Base-by-base conservation (phyloP, 1,140 invertebrate species). In the Aphaenogaster ashmeadi region DNA sequence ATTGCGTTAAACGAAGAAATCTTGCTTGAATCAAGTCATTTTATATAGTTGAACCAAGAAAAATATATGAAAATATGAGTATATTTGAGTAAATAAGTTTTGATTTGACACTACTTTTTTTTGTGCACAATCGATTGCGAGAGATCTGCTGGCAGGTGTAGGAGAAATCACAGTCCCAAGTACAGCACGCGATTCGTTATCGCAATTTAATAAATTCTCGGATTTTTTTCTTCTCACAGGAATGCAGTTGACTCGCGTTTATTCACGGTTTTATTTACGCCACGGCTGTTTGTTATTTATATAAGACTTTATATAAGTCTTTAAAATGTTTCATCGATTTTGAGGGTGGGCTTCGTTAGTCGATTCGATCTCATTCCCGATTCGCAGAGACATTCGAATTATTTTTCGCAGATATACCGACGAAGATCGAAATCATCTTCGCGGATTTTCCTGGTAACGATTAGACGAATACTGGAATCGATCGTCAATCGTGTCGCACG, bases 401-500 rank as follows among this genome's bases (percentile, higher is more conserved):
- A 62, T 36, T 79, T 62, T 62, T 62, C 44, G 58, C 41, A n/a
- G 36, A 33, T 21, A 13, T 21, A 21, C 9, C 11, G 60, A 21
- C 18, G 33, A 27, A 27, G 27, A 36, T 15, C 38, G 27, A 27
- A 27, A 41, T 15, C 54, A 15, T 13, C 47, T 58, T 81, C 2
- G 33, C 60, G 56, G 15, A 66, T 50, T 69, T 84, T 87, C 77
- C 78, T 9, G 38, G 78, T 78, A 87, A 86, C 18, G 41, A 89
- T 87, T 41, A 83, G 41, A 66, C 15, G 64, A 87, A 78, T 54
- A 15, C 33, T 15, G 54, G 21, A 87, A 84, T 83, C 88, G 44
- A 83, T 78, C 58, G 47, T 87, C 77, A 75, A 75, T 75, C 80
- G 77, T 21, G 27, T 15, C n/a, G 52, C 6, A 11, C 36, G 69